phyloP scores from a whole-genome alignment of 23 tunicate species.

The Ascidia mentula region DNA sequence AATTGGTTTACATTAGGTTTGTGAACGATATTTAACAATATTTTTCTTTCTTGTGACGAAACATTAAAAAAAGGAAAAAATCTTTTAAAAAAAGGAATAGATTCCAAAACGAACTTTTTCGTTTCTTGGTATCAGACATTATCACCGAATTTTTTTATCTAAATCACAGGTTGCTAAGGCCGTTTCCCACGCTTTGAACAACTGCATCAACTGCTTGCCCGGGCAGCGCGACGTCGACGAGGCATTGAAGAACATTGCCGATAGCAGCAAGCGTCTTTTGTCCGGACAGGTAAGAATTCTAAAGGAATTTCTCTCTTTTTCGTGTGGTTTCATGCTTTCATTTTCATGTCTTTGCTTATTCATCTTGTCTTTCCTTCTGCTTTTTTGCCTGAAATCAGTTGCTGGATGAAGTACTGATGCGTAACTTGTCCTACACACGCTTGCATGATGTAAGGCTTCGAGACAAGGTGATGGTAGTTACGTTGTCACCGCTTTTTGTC shows the following conservation, averaged over 20 bases:
- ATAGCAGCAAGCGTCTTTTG: conserved; percentile 78
- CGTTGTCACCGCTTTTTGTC: too few relatives aligned
- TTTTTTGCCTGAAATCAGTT: not conserved
- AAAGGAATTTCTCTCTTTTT: not conserved
- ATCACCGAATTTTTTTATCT: too few relatives aligned
- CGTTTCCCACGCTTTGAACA: conserved; percentile 81
- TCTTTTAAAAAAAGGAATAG: too few relatives aligned
- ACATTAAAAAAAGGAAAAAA: too few relatives aligned
- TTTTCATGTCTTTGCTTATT: not conserved
- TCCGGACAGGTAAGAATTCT: conserved; percentile 41
- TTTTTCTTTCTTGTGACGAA: too few relatives aligned
- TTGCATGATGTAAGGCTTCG: conserved; percentile 17
- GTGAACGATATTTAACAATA: too few relatives aligned
- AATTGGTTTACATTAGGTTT: too few relatives aligned
- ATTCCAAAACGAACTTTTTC: too few relatives aligned
- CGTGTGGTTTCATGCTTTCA: not conserved
- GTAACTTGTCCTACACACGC: conserved; percentile 26
- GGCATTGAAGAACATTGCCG: conserved; percentile 84
- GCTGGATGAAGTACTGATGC: conserved; percentile 21
- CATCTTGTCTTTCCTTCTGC: not conserved
- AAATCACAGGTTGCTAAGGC: conserved; percentile 96
- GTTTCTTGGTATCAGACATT: too few relatives aligned
- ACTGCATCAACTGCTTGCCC: conserved; percentile 95
- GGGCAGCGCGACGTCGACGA: conserved; percentile 96
- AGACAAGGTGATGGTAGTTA: conserved; percentile 26